Conservation (phyloP, 2,113 vertebrate species). For the Lipophrys pholis region DNA sequence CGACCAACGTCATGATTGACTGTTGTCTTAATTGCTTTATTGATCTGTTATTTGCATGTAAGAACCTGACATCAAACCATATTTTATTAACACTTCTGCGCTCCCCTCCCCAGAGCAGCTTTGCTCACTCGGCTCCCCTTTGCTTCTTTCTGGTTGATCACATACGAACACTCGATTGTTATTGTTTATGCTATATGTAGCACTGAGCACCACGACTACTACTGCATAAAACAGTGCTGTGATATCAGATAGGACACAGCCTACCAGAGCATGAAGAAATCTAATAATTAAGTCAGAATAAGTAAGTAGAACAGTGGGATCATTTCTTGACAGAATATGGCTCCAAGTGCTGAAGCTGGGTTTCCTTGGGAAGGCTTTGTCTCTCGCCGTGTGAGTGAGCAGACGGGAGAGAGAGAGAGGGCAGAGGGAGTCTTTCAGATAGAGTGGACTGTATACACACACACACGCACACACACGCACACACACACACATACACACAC, state of each 20-base stretch:
- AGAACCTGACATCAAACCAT: constrained; percentile 42
- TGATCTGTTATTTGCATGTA: constrained; percentile 75
- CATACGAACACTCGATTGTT: background rate
- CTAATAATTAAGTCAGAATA: constrained; percentile 30
- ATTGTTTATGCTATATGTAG: background rate
- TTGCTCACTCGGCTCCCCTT: constrained; percentile 35
- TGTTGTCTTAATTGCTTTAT: constrained; percentile 69
- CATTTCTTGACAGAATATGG: constrained; percentile 38
- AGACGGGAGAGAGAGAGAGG: constrained; percentile 52
- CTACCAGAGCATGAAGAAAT: constrained; percentile 47
- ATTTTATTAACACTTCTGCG: constrained; percentile 43
- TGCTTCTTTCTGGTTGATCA: constrained; percentile 36
- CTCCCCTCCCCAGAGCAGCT: constrained; percentile 46
- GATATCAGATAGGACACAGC: constrained; percentile 27
- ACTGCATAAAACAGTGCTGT: constrained; percentile 14
- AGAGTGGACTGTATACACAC: constrained; percentile 60
- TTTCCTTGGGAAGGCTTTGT: constrained; percentile 59
- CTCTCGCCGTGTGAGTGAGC: constrained; percentile 53
- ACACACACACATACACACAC: constrained; percentile 45
- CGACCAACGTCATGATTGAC: constrained; percentile 61
- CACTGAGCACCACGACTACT: background rate
- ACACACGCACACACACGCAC: constrained; percentile 61
- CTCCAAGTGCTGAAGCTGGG: constrained; percentile 48
- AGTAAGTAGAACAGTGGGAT: constrained; percentile 12
- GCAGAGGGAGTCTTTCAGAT: constrained; percentile 69